Evolutionary conservation across 2,888 invertebrate genomes (phyloP).

Genomic region (Ptilodon capucinus): DNA sequence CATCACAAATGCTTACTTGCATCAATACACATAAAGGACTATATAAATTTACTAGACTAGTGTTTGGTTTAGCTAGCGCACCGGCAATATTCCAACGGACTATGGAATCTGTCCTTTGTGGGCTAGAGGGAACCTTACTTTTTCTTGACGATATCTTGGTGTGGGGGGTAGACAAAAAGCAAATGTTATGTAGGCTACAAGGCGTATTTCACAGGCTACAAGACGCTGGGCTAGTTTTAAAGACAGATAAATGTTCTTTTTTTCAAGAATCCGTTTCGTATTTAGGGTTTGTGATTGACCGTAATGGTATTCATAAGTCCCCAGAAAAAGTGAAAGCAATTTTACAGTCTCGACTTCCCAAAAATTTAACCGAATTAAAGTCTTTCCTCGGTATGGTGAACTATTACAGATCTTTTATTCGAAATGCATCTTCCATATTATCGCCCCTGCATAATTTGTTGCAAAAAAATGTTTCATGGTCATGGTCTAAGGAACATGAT

Average conservation of each 20-base stretch:
- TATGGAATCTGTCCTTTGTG: slow-evolving; percentile 8
- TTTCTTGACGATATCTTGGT: slow-evolving; percentile 10
- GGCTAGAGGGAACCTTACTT: slow-evolving; percentile 8
- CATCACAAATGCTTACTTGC: slow-evolving; percentile 13
- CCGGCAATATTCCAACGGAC: slow-evolving; percentile 10
- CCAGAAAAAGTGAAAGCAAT: slow-evolving; percentile 18
- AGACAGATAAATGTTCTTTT: slow-evolving; percentile 16
- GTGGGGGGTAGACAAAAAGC: background rate
- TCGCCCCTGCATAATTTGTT: slow-evolving; percentile 18
- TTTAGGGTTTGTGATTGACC: slow-evolving; percentile 11
- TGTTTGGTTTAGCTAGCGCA: slow-evolving; percentile 14
- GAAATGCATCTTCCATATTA: slow-evolving; percentile 11
- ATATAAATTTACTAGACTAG: slow-evolving; percentile 14
- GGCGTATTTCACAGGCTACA: slow-evolving; percentile 3
- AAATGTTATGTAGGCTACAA: background rate
- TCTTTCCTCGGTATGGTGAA: slow-evolving; percentile 28
- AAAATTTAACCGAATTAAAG: slow-evolving; percentile 17
- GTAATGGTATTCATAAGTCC: slow-evolving; percentile 5
- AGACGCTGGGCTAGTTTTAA: slow-evolving; percentile 6
- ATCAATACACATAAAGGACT: slow-evolving; percentile 19
- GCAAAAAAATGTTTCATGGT: slow-evolving; percentile 11
- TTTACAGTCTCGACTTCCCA: slow-evolving; percentile 12
- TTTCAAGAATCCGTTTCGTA: slow-evolving; percentile 14
- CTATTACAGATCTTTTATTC: slow-evolving; percentile 18
- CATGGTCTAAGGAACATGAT: slow-evolving; percentile 2